Base-by-base conservation (phyloP, 2,113 vertebrate species). In the Syngnathus scovelli region DNA sequence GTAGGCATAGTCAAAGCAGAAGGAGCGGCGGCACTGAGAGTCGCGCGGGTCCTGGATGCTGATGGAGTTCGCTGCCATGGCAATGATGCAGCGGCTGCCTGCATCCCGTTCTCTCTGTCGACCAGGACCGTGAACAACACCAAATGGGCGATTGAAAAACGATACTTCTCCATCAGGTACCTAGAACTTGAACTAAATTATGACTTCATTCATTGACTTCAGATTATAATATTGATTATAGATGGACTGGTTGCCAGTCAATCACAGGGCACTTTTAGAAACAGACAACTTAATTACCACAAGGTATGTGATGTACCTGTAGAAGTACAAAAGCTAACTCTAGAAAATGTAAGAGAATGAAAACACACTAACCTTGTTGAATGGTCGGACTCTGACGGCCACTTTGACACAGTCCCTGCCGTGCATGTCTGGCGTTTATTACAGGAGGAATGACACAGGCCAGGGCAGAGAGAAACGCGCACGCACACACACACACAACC, bases 341-440 rank as follows among this genome's bases (percentile, higher is more conserved):
- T 49, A 19, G 16, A 49, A 6, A 9, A 51, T 51, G 19, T 51
- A 7, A 18, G 46, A 7, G 9, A 55, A 36, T 58, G 27, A 15
- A 36, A 58, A 36, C 27, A 37, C 33, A 92, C 92, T 90, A 72
- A 94, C 91, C 92, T 95, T 93, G 83, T 89, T 92, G 74, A 94
- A 94, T 16, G 91, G 92, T 60, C 92, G 86, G 66, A 94, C 91
- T 18, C 90, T 74, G 39, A 93, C 91, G 2, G 92, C 92, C 66
- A 93, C 92, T 84, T 88, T 92, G 71, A 95, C 91, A 21, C 92
- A 85, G 85, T 93, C 93, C 46, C 76, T 74, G 66, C 74, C 41
- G 33, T 89, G 88, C 88, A 80, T 86, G 21, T 85, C 80, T 59
- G 77, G 70, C 41, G 64, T 75, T 72, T 81, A 5, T 15, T 27